Conservation (phyloP, 2,888 invertebrate genomes). For the Liposcelis brunnea region DNA sequence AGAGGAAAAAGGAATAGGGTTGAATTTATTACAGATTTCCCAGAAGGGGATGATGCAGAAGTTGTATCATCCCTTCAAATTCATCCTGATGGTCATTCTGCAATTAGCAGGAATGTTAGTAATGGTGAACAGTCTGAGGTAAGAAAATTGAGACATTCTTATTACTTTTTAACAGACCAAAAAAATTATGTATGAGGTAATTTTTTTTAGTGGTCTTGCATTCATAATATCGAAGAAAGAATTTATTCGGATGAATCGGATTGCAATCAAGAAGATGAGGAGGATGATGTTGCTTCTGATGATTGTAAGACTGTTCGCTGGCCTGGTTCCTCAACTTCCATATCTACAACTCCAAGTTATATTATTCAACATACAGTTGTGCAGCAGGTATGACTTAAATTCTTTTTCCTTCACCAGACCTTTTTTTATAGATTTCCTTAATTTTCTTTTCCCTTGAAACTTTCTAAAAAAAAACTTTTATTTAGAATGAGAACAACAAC, state of each 20-base stretch:
- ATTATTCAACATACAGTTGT: not conserved
- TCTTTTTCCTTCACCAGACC: not conserved
- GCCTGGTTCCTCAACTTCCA: not conserved
- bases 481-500: too few species aligned
- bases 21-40: conserved; percentile 83
- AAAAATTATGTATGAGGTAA: conserved; percentile 9
- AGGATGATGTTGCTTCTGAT: conserved; percentile 23
- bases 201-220: conserved; percentile 67
- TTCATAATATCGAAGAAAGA: conserved; percentile 79
- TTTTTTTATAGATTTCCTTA: too few species aligned
- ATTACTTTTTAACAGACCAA: conserved; percentile 2
- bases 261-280: conserved; percentile 26
- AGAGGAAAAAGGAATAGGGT: conserved; percentile 62
- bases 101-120: conserved; percentile 72
- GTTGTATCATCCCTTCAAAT: conserved; percentile 79
- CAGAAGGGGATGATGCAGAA: conserved; percentile 68
- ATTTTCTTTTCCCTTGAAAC: too few species aligned
- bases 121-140: conserved; percentile 74
- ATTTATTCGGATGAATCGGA: not conserved
- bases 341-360: not conserved
- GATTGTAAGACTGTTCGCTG: conserved; percentile 14
- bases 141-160: conserved; percentile 17
- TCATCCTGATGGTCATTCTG: conserved; percentile 82
- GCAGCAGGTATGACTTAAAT: not conserved
- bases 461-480: too few species aligned